A percentile compares a stretch with the other conserved stretches of the same genome.
phyloP scores from a whole-genome alignment of 2,797 vertebrate genomes.

The Chanos chanos region DNA sequence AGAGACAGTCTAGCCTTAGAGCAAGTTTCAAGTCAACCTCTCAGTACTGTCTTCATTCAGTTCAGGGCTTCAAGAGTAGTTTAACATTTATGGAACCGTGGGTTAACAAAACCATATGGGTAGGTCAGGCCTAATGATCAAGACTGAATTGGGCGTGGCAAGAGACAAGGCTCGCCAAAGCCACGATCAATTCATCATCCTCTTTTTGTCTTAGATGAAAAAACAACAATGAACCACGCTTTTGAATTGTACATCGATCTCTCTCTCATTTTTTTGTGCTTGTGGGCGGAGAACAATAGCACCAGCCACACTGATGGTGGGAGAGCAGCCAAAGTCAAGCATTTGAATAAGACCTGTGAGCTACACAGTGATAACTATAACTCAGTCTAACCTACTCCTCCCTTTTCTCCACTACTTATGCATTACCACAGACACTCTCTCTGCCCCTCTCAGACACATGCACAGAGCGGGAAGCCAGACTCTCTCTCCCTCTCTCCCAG shows the following conservation, averaged over 20 bases:
- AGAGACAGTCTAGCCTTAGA: constrained; percentile 44
- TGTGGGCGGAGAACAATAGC: constrained; percentile 62
- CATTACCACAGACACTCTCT: constrained; percentile 52
- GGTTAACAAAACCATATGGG: constrained; percentile 39
- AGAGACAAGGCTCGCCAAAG: constrained; percentile 35
- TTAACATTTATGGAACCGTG: constrained; percentile 26
- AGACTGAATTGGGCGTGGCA: constrained; percentile 39
- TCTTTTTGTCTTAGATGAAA: constrained; percentile 56
- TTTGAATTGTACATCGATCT: constrained; percentile 46
- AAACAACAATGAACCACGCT: constrained; percentile 34
- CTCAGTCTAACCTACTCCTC: constrained; percentile 61
- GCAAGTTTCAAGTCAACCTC: constrained; percentile 47
- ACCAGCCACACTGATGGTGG: constrained; percentile 53
- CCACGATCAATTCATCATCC: constrained; percentile 49
- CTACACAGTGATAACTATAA: constrained; percentile 59
- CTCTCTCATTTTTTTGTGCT: constrained; percentile 44
- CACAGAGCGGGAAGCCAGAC: constrained; percentile 38
- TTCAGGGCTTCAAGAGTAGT: constrained; percentile 35
- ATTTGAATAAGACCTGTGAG: constrained; percentile 61
- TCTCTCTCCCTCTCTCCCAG: constrained; percentile 56
- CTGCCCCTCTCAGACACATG: constrained; percentile 25
- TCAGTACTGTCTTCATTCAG: constrained; percentile 34
- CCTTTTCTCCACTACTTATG: constrained; percentile 33
- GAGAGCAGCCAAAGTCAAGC: constrained; percentile 61
- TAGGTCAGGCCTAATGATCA: constrained; percentile 42